Percentiles rank a stretch among this genome's conserved stretches.
phyloP scores from a whole-genome alignment of 2,888 invertebrate species.

The Drosophila fungiperda region DNA sequence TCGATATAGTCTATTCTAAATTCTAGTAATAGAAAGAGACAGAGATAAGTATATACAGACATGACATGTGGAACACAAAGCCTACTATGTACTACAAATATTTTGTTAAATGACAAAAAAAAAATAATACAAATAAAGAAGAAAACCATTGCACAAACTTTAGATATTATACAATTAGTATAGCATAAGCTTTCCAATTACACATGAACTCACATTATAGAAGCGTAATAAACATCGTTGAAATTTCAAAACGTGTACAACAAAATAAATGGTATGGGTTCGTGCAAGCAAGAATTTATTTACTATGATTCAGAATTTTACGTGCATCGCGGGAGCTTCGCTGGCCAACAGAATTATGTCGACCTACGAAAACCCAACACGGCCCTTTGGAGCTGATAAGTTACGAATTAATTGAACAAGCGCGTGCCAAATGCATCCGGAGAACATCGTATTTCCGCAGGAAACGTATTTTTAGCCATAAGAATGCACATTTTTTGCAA shows the following conservation, averaged over 20 bases:
- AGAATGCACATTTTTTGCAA: slow-evolving; percentile 41
- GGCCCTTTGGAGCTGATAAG: slow-evolving; percentile 23
- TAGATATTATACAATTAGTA: slow-evolving; percentile 8
- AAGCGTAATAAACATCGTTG: slow-evolving; percentile 49
- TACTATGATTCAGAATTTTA: slow-evolving; percentile 5
- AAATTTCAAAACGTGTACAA: slow-evolving; percentile 52
- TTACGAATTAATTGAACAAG: slow-evolving; percentile 26
- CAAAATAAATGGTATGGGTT: slow-evolving; percentile 14
- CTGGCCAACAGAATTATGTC: background rate
- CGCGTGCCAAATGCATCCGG: slow-evolving; percentile 60
- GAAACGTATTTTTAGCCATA: slow-evolving; percentile 23
- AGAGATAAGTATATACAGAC: slow-evolving; percentile 6
- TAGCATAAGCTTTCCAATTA: slow-evolving; percentile 8
- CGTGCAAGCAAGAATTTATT: slow-evolving; percentile 21
- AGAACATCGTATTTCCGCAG: background rate
- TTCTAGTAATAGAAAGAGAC: slow-evolving; percentile 22
- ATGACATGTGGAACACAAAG: slow-evolving; percentile 1
- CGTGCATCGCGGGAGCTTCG: slow-evolving; percentile 25
- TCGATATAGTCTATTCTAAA: slow-evolving; percentile 49
- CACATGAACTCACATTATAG: slow-evolving; percentile 10
- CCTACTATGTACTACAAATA: slow-evolving; percentile 11
- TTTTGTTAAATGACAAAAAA: slow-evolving; percentile 11
- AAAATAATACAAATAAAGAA: background rate
- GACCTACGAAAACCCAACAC: background rate
- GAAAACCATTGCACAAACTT: slow-evolving; percentile 10